These are phyloP conservation scores for Tachysurus fulvidraco DNA, from an alignment of 2,113 vertebrate species.

Conservation along the genomic window DNA sequence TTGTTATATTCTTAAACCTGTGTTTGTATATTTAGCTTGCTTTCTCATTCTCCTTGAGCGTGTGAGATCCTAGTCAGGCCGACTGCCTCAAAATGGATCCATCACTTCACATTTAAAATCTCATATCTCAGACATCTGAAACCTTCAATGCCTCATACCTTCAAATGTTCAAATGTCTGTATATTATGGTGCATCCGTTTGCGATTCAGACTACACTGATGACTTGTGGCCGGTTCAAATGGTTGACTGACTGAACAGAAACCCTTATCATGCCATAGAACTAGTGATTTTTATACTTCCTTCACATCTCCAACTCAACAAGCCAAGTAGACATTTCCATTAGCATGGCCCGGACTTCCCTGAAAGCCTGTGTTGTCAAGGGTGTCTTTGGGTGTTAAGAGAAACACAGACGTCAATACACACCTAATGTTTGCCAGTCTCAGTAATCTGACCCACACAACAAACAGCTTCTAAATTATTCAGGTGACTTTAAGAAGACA, in stretches of 20 bases:
- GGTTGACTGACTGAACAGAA: not conserved
- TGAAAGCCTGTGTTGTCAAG: conserved; percentile 43
- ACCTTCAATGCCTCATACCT: conserved; percentile 18
- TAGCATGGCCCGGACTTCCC: conserved; percentile 5
- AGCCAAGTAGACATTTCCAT: conserved; percentile 2
- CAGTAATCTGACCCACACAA: conserved; percentile 66
- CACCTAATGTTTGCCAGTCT: conserved; percentile 57
- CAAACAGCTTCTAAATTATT: conserved; percentile 76
- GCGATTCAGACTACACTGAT: conserved; percentile 21
- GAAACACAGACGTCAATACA: conserved; percentile 45
- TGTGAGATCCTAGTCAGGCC: conserved; percentile 31
- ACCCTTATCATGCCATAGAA: not conserved
- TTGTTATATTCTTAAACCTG: conserved; percentile 2
- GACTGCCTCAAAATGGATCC: conserved; percentile 44
- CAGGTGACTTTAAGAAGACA: conserved; percentile 68
- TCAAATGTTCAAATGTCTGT: conserved; percentile 31
- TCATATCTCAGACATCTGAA: conserved; percentile 49
- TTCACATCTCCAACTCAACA: not conserved
- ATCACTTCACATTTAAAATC: conserved; percentile 49
- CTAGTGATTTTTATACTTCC: not conserved
- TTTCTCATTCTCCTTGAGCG: conserved; percentile 31
- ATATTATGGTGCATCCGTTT: conserved; percentile 30
- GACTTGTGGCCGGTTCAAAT: conserved; percentile 22
- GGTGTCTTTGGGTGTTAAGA: conserved; percentile 56
- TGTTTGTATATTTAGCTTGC: conserved; percentile 23